Evolutionary conservation across 92 coral and sea anemone species (phyloP).

Genomic region (Phenganax subtilis): DNA sequence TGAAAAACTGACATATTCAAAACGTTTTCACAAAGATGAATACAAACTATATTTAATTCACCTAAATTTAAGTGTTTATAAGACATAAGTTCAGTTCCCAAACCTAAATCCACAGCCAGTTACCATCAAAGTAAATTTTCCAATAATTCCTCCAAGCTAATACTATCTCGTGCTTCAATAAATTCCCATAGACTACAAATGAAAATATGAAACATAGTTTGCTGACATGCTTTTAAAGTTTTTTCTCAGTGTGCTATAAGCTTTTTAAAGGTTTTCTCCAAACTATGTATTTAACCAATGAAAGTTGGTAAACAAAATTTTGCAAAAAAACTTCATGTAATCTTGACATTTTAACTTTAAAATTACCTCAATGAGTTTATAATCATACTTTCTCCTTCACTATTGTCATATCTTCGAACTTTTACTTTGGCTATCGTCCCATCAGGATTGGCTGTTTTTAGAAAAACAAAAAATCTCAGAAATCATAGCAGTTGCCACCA

Average conservation of each 20-base stretch:
- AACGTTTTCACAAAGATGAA: no score
- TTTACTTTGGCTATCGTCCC: slow-evolving; percentile 62
- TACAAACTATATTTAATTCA: no score
- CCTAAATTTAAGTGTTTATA: no score
- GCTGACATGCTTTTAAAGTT: no score
- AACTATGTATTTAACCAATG: no score
- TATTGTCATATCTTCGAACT: slow-evolving; percentile 62
- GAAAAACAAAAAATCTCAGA: not conserved
- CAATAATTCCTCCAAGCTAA: slow-evolving; percentile 33
- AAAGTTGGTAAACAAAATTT: not conserved
- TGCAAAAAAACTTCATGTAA: not conserved
- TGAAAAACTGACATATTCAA: no score
- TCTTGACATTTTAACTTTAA: not conserved
- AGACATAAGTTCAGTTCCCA: no score
- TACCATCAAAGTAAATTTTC: not conserved
- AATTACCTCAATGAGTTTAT: slow-evolving; percentile 59
- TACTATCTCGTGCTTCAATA: slow-evolving; percentile 64
- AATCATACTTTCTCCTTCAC: slow-evolving; percentile 62
- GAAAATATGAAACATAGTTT: not conserved
- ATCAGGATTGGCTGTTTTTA: slow-evolving; percentile 60
- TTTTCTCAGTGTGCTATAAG: no score
- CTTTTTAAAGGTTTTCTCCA: no score
- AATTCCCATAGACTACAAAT: slow-evolving; percentile 68
- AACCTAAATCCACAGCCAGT: no score
- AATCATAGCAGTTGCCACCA: not conserved